Evolutionary conservation across 2,797 vertebrate species (phyloP).

Genomic region (Buphagus erythrorhynchus): DNA sequence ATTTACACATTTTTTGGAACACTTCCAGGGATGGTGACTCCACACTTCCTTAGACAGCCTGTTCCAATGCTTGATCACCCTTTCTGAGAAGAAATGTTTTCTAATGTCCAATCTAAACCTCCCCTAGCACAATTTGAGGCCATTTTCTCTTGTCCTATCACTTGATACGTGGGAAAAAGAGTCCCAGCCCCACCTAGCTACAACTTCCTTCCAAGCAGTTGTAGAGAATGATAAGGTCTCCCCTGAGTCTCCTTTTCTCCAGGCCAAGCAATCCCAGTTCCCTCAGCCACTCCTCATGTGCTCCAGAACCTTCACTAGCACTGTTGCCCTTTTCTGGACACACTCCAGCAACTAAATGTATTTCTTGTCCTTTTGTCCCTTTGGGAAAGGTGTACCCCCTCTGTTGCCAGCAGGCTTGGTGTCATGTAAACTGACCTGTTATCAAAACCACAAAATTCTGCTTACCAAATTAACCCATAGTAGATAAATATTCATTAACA

Average conservation of each 20-base stretch:
- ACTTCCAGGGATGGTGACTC: not conserved
- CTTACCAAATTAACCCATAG: slow-evolving; percentile 6
- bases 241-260: not conserved
- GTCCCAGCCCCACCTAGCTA: not conserved
- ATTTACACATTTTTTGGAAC: not conserved
- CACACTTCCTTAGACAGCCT: not conserved
- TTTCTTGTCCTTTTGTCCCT: not conserved
- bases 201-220: not conserved
- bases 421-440: not conserved
- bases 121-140: not conserved
- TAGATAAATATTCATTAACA: slow-evolving; percentile 29
- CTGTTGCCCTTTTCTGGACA: not conserved
- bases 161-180: not conserved
- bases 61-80: not conserved
- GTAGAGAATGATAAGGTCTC: not conserved
- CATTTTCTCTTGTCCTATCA: not conserved
- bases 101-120: not conserved
- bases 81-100: not conserved
- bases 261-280: not conserved
- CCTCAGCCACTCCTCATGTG: not conserved
- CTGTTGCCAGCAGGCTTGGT: not conserved
- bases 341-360: not conserved
- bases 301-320: not conserved
- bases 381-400: not conserved
- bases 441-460: not conserved